Conservation (phyloP, 2,797 vertebrate species). For the Odontamblyopus lacepedii region DNA sequence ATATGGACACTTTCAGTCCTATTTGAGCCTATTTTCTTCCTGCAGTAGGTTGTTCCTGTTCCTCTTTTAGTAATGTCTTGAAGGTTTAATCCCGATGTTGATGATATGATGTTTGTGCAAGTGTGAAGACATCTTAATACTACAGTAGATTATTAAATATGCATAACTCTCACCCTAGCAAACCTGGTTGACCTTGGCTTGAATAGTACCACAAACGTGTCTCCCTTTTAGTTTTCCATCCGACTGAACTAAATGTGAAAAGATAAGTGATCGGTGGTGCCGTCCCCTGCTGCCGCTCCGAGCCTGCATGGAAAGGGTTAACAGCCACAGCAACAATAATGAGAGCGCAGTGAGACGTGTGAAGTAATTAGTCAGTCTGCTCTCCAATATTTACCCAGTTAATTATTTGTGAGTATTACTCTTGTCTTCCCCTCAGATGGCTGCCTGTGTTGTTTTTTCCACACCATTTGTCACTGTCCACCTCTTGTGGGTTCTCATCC, state of each 20-base stretch:
- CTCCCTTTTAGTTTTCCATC: slow-evolving; percentile 25
- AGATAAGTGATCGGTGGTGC: slow-evolving; percentile 40
- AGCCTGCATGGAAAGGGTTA: slow-evolving; percentile 69
- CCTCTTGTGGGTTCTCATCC: slow-evolving; percentile 72
- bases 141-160: neutral
- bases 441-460: slow-evolving; percentile 80
- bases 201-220: slow-evolving; percentile 10
- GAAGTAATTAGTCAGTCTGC: slow-evolving; percentile 84
- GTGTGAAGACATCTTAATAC: too few relatives aligned
- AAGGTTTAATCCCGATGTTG: too few relatives aligned
- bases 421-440: slow-evolving; percentile 81
- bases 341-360: slow-evolving; percentile 81
- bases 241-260: slow-evolving; percentile 31
- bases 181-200: slow-evolving; percentile 9
- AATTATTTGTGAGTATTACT: slow-evolving; percentile 86
- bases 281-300: slow-evolving; percentile 41
- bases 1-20: neutral
- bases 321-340: slow-evolving; percentile 78
- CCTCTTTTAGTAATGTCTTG: neutral
- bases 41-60: too few relatives aligned
- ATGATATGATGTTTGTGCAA: too few relatives aligned
- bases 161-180: slow-evolving; percentile 1
- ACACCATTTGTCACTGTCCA: slow-evolving; percentile 83
- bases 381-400: slow-evolving; percentile 86
- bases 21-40: neutral